Percentiles rank a stretch among this genome's conserved stretches.
These are phyloP conservation scores for Sinella curviseta DNA, from an alignment of 1,140 invertebrate genomes.

Conservation along the genomic window DNA sequence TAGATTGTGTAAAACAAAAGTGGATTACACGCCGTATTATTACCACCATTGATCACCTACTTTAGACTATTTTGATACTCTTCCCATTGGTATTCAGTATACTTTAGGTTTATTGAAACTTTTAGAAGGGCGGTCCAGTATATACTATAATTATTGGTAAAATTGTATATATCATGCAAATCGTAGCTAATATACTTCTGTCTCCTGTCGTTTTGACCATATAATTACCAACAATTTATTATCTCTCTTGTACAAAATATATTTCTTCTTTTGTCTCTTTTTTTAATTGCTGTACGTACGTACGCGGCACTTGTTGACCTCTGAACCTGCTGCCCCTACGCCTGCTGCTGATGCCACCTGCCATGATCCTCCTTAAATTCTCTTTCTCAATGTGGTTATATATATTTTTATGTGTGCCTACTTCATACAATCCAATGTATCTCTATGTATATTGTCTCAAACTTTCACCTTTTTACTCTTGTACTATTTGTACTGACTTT, in stretches of 20 bases:
- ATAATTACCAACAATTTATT: background rate
- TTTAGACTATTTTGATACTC: too few relatives aligned
- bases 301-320: conserved; percentile 14
- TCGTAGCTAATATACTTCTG: too few relatives aligned
- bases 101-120: too few relatives aligned
- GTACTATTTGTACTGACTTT: background rate
- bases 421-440: background rate
- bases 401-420: background rate
- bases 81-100: too few relatives aligned
- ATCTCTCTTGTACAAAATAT: background rate
- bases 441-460: background rate
- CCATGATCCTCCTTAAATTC: background rate
- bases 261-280: background rate
- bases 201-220: too few relatives aligned
- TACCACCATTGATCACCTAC: too few relatives aligned
- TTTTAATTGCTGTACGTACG: background rate
- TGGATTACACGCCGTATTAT: too few relatives aligned
- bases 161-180: too few relatives aligned
- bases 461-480: background rate
- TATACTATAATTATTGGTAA: too few relatives aligned
- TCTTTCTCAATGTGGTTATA: background rate
- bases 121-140: too few relatives aligned
- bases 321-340: conserved; percentile 1
- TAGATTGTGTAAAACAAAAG: too few relatives aligned
- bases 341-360: conserved; percentile 6